Percentiles rank a stretch among this genome's conserved stretches.
phyloP scores from a whole-genome alignment of 2,113 vertebrate genomes.

The Nothoprocta perdicaria region DNA sequence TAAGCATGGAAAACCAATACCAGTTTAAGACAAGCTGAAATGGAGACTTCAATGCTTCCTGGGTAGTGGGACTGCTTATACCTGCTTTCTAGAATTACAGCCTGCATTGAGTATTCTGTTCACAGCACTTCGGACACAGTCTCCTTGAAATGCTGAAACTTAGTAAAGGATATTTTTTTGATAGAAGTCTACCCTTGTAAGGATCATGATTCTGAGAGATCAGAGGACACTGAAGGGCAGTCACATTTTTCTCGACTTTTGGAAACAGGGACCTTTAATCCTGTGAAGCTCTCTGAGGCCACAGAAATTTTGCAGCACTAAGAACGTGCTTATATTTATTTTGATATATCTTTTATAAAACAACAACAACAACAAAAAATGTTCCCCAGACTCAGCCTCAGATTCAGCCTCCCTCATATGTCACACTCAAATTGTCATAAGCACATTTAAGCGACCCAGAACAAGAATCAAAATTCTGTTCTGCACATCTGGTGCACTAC shows the following conservation, averaged over 20 bases:
- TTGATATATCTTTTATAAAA: neutral
- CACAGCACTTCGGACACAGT: neutral
- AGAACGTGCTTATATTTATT: neutral
- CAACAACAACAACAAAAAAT: no score
- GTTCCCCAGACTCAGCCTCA: no score
- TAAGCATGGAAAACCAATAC: neutral
- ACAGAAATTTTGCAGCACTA: neutral
- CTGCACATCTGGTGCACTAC: constrained; percentile 63
- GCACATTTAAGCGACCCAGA: constrained; percentile 66
- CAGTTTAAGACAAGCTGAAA: neutral
- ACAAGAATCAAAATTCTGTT: constrained; percentile 64
- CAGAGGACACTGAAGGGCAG: neutral
- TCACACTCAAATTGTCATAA: constrained; percentile 10
- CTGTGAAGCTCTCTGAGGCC: neutral
- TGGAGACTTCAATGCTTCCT: neutral
- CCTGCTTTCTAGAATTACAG: neutral
- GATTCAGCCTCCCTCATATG: neutral
- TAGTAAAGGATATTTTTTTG: neutral
- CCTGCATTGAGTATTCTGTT: neutral
- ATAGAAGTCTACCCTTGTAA: neutral
- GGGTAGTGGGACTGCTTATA: neutral
- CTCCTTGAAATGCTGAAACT: neutral
- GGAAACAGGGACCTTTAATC: neutral
- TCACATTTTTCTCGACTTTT: neutral
- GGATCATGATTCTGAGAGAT: neutral